Base-by-base conservation (phyloP, 2,888 invertebrate genomes). In the Bibio marci region DNA sequence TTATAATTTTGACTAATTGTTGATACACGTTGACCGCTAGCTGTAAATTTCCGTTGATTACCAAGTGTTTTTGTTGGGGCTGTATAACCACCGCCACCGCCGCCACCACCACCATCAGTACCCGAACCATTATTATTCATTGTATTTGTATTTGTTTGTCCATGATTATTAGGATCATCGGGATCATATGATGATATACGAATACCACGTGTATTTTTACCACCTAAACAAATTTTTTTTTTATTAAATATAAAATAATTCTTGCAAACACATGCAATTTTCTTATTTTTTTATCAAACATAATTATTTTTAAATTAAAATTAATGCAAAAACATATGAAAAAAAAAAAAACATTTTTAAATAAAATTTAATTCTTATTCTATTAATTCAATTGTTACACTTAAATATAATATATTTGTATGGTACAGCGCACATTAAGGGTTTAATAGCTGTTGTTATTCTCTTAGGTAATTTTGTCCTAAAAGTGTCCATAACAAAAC, bases 1-100 rank as follows among this genome's bases (percentile, higher is more conserved):
- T 86, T 91, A 67, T 90, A 90, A 63, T 82, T 82, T 52, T 80
- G 77, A 48, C 77, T 74, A 57, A 82, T 82, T 51, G 82, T 82
- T 27, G 83, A 75, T 40, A 82, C 80, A 32, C 80, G 73, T 52
- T 80, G 77, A 26, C 77, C 73, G 37, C 73, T 71, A 33, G 73
- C 69, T 41, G 69, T 66, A 40, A 72, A 71, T 45, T 71, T 71
- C 18, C 63, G 48, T 47, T 57, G 62, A 46, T 59, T 62, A 18
- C 58, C 63, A 38, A 62, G 49, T 10, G 63, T 62, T 50, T 59
- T 61, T 30, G 59, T 47, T 61, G 63, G 40, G 63, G 62, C 34
- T 63, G 61, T n/a, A 60, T 67, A 56, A 61, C 69, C 48, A 52
- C 63, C 49, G 57, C 62, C 41, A 55, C 56, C 40, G 22, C 47